phyloP scores from a whole-genome alignment of 2,888 invertebrate species.

The Cylloceria caligata region DNA sequence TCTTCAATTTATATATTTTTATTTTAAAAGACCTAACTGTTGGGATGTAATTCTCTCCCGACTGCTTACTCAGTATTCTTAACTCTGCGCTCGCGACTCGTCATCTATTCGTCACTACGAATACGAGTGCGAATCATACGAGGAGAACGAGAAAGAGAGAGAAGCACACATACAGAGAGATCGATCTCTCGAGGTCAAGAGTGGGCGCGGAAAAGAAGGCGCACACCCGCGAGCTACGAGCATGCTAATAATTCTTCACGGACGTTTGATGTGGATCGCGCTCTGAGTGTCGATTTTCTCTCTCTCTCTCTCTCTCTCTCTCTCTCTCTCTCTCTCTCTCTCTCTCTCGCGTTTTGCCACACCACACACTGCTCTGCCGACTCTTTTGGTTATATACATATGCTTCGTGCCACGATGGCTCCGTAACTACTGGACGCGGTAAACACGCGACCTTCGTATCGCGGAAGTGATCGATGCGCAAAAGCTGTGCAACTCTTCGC shows the following conservation, averaged over 20 bases:
- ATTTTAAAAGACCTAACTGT: not conserved
- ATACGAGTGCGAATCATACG: not conserved
- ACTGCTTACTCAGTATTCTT: conserved; percentile 9
- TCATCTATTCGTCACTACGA: conserved; percentile 9
- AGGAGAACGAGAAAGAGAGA: conserved; percentile 6
- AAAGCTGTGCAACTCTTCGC: conserved; percentile 36
- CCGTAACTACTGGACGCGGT: conserved; percentile 11
- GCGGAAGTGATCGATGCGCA: conserved; percentile 62
- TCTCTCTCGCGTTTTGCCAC: too few species aligned
- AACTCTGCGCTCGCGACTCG: not conserved
- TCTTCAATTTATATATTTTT: not conserved
- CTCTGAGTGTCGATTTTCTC: conserved; percentile 17
- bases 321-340: not conserved
- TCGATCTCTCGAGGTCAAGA: conserved; percentile 63
- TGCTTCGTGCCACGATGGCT: not conserved
- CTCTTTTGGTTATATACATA: not conserved
- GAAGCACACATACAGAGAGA: conserved; percentile 15
- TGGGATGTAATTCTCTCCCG: not conserved
- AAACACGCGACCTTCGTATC: conserved; percentile 57
- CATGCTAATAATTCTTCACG: conserved; percentile 67
- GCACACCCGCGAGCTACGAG: conserved; percentile 44
- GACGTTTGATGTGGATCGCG: conserved; percentile 63
- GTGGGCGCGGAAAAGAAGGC: conserved; percentile 65
- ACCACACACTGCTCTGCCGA: not conserved
- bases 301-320: conserved; percentile 25